Base-by-base conservation (phyloP, 2,797 vertebrate genomes). In the Fratercula arctica region DNA sequence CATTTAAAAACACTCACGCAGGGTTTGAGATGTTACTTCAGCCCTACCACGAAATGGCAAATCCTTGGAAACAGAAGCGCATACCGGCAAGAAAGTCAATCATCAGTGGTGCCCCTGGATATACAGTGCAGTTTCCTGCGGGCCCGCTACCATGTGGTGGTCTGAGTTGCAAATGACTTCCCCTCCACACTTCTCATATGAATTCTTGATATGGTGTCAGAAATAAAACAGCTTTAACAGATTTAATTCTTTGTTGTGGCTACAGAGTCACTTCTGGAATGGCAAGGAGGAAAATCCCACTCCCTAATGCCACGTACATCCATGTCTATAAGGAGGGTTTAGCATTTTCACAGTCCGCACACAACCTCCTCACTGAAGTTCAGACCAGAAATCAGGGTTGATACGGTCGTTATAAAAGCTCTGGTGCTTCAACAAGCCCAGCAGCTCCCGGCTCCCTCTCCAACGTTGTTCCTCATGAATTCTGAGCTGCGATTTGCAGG, bases 381-480 rank as follows among this genome's bases (percentile, higher is more conserved):
- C 48, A 31, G 9, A 48, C 11, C 63, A 78, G 39, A 60, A 68
- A 57, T 10, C 10, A 23, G 59, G 9, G 33, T 5, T 24, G 20
- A 16, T 19, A 9, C 1, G 3, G 35, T 3, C 0, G 1, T 35
- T 39, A 9, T 3, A n/a, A 54, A 48, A 84, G 60, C 56, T 51
- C 48, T 39, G 50, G 51, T 50, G 61, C 73, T 57, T 77, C 72
- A 29, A 23, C 17, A 76, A 14, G 21, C 31, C 4, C 59, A 12
- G 39, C 18, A 21, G 59, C 63, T 41, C 67, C 75, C 57, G 63
- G 39, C 11, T 88, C 39, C 69, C 54, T 35, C 43, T 60, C 19
- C 78, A 39, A 0, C 3, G 1, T 43, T 7, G 16, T 6, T 90
- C 63, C 74, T 41, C 45, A 6, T 0, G 10, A 25, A 19, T 4